Evolutionary conservation across 2,113 vertebrate species (phyloP), one percentile per base, ranked within the genome.

Genomic region (Patagioenas fasciata): DNA sequence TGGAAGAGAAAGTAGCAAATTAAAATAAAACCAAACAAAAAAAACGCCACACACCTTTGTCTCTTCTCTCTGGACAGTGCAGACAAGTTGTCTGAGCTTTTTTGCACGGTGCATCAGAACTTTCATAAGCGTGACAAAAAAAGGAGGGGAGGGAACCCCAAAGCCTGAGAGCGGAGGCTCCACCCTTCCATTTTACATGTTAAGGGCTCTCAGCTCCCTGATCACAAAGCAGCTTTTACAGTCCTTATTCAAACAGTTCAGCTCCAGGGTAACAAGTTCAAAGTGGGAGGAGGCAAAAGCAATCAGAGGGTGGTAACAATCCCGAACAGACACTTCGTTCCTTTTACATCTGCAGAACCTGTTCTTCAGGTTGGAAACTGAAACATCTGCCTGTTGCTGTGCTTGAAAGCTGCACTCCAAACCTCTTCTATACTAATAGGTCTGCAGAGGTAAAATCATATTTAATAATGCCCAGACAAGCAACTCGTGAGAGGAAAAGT

Each of bases 251-350:
- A 90, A 97, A 96, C 96, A 95, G 96, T 67, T 97, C 93, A 44
- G 97, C 97, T 97, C 96, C 97, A 97, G 97, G 97, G 97, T 93
- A 97, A 97, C 97, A 96, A 97, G 96, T 97, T 97, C 95, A 95
- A 80, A 95, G 96, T 94, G 88, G 97, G 97, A 97, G 97, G 97
- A 97, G 93, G 91, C 81, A 75, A 15, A 44, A 44, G 88, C 61
- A 57, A n/a, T 44, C 74, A 20, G 67, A 94, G 91, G 96, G 94
- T 42, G 93, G 85, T 58, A 89, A 83, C 95, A 31, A 69, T 15
- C 85, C 81, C 3, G n/a, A 47, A 6, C 80, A 90, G 93, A 58
- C 93, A 12, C 31, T 79, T 80, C 72, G 25, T 2, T 64, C 18
- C 87, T 57, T 51, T 62, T 5, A 42, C 94, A 51, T 89, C 78